Conservation (phyloP, 2,113 vertebrate genomes). For the Panthera leo region DNA sequence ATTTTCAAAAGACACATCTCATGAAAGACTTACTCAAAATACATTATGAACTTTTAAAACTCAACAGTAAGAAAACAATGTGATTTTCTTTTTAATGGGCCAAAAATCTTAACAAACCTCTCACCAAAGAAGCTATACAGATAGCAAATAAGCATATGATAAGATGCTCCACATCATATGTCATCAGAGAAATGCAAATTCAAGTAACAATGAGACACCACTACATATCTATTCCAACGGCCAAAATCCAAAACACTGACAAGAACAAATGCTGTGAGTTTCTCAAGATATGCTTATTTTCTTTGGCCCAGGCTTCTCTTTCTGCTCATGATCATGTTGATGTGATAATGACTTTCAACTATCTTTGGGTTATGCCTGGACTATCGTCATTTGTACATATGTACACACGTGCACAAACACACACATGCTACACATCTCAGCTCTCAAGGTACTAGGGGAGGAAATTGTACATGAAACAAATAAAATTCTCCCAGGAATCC, state of each 20-base stretch:
- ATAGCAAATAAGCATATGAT: background rate
- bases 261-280: background rate
- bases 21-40: background rate
- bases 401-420: fast-evolving
- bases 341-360: background rate
- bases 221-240: background rate
- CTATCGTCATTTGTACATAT: background rate
- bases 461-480: background rate
- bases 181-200: background rate
- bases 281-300: background rate
- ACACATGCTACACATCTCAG: background rate
- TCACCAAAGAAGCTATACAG: background rate
- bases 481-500: background rate
- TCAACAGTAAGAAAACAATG: background rate
- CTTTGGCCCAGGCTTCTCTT: background rate
- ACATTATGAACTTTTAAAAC: background rate
- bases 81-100: background rate
- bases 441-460: background rate
- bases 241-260: background rate
- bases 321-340: background rate
- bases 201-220: background rate
- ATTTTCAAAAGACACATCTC: background rate
- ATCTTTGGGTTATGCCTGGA: background rate
- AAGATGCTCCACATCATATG: background rate
- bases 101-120: background rate